A percentile compares a stretch with the other conserved stretches of the same genome.
Conservation (phyloP, 2,113 vertebrate species). For the Lanius collurio region DNA sequence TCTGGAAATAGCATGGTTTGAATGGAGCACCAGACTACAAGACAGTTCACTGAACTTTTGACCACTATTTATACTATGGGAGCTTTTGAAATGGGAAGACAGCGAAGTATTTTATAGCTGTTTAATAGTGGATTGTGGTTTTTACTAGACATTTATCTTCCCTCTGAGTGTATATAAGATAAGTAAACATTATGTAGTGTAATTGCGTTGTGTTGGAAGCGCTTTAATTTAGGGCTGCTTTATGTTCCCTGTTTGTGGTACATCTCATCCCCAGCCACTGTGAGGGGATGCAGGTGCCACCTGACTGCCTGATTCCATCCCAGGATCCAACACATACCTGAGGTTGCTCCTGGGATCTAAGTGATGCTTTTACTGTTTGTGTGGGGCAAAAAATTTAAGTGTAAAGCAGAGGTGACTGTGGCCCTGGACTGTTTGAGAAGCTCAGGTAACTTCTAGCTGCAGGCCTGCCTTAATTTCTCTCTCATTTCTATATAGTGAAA, state of each 20-base stretch:
- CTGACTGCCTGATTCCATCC: background rate
- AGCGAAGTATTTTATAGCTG: conserved; percentile 73
- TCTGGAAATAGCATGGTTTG: conserved; percentile 78
- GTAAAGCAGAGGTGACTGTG: background rate
- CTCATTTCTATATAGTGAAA: background rate
- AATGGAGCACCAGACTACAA: conserved; percentile 74
- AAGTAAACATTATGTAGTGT: conserved; percentile 64
- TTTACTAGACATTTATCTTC: conserved; percentile 70
- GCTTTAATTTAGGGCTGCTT: conserved; percentile 52
- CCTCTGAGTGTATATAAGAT: conserved; percentile 60
- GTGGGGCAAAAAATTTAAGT: background rate
- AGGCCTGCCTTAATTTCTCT: background rate
- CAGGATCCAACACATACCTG: background rate
- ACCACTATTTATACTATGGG: conserved; percentile 76
- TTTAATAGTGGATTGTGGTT: conserved; percentile 73
- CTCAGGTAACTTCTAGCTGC: background rate
- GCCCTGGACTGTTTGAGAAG: background rate
- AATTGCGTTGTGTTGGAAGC: conserved; percentile 31
- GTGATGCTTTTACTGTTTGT: background rate
- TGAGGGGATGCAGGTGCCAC: background rate
- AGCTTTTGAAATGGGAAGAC: conserved; percentile 71
- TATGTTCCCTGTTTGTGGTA: conserved; percentile 46
- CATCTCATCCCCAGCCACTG: background rate
- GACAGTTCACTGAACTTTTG: conserved; percentile 84
- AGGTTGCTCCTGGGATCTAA: background rate